Conservation (phyloP, 2,113 vertebrate species). For the Cyanoramphus novaezelandiae region DNA sequence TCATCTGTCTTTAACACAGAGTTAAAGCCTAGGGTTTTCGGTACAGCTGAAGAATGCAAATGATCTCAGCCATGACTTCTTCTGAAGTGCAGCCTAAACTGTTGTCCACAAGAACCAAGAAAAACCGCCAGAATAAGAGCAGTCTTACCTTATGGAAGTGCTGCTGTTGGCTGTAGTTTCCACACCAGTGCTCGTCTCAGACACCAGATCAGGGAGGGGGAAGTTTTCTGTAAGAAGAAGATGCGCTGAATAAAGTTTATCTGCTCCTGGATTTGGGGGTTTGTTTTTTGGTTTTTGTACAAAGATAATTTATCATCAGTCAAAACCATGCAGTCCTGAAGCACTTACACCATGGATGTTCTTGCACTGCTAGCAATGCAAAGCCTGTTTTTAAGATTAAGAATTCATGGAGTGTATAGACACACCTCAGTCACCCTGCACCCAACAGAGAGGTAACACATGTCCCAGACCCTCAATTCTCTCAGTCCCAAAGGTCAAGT, state of each 20-base stretch:
- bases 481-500: not conserved
- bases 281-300: not conserved
- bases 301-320: not conserved
- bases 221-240: slow-evolving; percentile 86
- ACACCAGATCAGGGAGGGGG: slow-evolving; percentile 89
- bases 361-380: not conserved
- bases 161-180: slow-evolving; percentile 91
- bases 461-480: not conserved
- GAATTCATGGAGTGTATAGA: not conserved
- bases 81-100: not conserved
- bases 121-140: not conserved
- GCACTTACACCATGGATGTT: not conserved
- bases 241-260: not conserved
- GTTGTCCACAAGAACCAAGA: not conserved
- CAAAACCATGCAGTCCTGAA: not conserved
- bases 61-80: not conserved
- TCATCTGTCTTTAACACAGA: not conserved
- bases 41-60: not conserved
- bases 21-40: not conserved
- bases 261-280: not conserved
- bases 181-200: slow-evolving; percentile 93
- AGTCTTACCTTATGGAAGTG: slow-evolving; percentile 85
- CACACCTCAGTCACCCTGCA: not conserved
- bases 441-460: not conserved
- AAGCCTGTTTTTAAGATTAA: not conserved